Evolutionary conservation across 2,888 invertebrate genomes (phyloP), one percentile per base, ranked within the genome.

Genomic region (Adelognathus sp.): DNA sequence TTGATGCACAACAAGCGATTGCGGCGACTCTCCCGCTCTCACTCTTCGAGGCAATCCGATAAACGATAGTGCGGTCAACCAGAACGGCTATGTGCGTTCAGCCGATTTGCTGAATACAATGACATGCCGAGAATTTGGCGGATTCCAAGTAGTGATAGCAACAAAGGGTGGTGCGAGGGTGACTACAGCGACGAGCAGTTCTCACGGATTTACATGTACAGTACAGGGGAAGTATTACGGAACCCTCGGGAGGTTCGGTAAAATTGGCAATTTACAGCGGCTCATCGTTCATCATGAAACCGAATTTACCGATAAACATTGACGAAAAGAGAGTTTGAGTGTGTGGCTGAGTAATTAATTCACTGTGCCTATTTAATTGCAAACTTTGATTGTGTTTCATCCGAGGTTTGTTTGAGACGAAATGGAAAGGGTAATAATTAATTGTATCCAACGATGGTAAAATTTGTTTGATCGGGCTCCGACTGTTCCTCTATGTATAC

Each of bases 71-170:
- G 60, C 39, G 70, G 70, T 39, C 60, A 71, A 50, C 46, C 60
- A 39, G 58, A 71, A 71, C 50, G 58, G 36, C 9, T 46, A 39
- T 61, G 70, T 52, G 61, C 46, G 60, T 71, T 71, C 18, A 29
- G 60, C 70, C 70, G 61, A 71, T 71, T 71, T 71, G 39, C 50
- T 50, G 70, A 71, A 61, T 71, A 71, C 58, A 52, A 60, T 36
- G 58, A 71, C 60, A 31, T 50, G 52, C 14, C 52, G 52, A 54
- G 52, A 54, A 29, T 29, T 54, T 11, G 27, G 27, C 29, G 29
- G 27, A 54, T 54, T 27, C 52, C 27, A 54, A 54, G 29, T 29
- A 29, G 52, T 18, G 14, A n/a, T 7, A 29, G 16, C 18, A 54
- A 18, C 14, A 29, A 29, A 16, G 16, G 9, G 36, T 9, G 9